phyloP scores from a whole-genome alignment of 2,113 vertebrate species.

The sheep (Ovis aries) region DNA sequence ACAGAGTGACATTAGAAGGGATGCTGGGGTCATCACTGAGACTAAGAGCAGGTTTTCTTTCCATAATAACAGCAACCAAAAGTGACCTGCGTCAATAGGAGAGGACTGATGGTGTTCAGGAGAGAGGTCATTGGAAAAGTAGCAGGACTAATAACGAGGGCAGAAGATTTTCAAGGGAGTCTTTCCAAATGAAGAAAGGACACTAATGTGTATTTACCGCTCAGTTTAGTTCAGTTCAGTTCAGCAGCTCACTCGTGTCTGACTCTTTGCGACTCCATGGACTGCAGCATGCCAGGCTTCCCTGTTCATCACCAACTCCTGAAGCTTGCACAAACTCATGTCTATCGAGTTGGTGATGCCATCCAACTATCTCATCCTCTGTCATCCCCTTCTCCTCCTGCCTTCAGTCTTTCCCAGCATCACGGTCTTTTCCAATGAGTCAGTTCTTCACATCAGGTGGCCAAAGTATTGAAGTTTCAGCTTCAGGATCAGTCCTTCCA shows the following conservation, averaged over 20 bases:
- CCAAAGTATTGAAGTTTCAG: not conserved
- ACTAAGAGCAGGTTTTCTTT: not conserved
- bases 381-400: not conserved
- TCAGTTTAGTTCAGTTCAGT: not conserved
- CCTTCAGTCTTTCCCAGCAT: not conserved
- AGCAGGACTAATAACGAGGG: not conserved
- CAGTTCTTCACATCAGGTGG: not conserved
- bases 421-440: not conserved
- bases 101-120: not conserved
- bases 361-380: not conserved
- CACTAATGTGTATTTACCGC: not conserved
- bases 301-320: not conserved
- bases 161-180: too few species aligned
- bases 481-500: not conserved
- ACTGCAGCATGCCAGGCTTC: not conserved
- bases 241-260: not conserved
- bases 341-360: not conserved
- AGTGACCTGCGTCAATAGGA: not conserved
- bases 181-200: not conserved
- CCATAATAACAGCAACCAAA: not conserved
- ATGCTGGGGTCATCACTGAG: not conserved
- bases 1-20: not conserved
- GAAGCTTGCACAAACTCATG: not conserved
- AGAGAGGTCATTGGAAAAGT: not conserved
- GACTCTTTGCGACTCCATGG: not conserved